These are phyloP conservation scores for Lepisosteus oculatus DNA, from an alignment of 2,113 vertebrate species.

Conservation along the genomic window DNA sequence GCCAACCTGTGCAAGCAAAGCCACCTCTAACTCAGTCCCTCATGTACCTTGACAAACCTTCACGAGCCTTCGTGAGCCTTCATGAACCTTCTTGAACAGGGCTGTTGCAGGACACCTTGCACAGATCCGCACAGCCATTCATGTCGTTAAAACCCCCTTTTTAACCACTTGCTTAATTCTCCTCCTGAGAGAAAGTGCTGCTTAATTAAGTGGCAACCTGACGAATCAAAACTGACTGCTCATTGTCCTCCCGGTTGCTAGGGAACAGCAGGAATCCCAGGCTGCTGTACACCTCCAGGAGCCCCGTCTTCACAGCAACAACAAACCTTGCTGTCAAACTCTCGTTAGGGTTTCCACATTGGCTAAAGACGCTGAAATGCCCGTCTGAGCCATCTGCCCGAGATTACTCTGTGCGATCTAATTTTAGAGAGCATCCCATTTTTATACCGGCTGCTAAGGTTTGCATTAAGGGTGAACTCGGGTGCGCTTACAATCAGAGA, in stretches of 20 bases:
- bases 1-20: conserved; percentile 32
- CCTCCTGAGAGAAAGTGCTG: conserved; percentile 46
- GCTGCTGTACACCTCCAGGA: conserved; percentile 21
- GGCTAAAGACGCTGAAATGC: not conserved
- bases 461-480: conserved; percentile 73
- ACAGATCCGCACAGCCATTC: conserved; percentile 52
- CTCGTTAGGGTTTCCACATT: too few species aligned
- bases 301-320: too few species aligned
- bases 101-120: conserved; percentile 57
- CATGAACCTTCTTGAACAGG: conserved; percentile 60
- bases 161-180: conserved; percentile 75
- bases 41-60: conserved; percentile 32
- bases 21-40: conserved; percentile 51
- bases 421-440: conserved; percentile 70
- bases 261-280: conserved; percentile 52
- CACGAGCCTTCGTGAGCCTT: conserved; percentile 42
- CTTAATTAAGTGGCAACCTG: conserved; percentile 66
- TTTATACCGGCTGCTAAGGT: conserved; percentile 63
- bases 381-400: conserved; percentile 64
- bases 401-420: conserved; percentile 62
- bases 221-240: conserved; percentile 68
- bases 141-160: conserved; percentile 67
- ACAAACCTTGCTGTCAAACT: too few species aligned
- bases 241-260: conserved; percentile 67
- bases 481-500: conserved; percentile 66